Evolutionary conservation across 2,888 invertebrate genomes (phyloP).

Genomic region (Artemia sinica): DNA sequence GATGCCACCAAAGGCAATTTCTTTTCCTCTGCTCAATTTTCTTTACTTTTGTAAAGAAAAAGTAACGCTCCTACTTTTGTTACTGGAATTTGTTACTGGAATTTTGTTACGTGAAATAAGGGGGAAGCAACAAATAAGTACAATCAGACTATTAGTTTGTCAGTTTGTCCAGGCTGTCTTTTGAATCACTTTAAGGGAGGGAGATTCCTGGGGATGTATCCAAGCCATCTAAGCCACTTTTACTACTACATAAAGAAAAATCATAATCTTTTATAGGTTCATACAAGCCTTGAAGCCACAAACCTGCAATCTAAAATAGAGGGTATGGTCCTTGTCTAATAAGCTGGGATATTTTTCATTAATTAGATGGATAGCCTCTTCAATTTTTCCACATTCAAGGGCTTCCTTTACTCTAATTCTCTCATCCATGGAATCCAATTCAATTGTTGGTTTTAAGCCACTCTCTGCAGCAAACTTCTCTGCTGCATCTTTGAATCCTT

Average conservation of each 20-base stretch:
- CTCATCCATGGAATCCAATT: constrained; percentile 70
- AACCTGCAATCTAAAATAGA: constrained; percentile 86
- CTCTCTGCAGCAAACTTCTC: constrained; percentile 90
- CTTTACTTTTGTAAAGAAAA: too few relatives aligned
- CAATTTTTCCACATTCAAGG: constrained; percentile 76
- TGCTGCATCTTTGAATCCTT: constrained; percentile 90
- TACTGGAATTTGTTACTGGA: too few relatives aligned
- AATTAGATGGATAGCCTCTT: constrained; percentile 80
- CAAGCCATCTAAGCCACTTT: neutral
- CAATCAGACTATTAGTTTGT: too few relatives aligned
- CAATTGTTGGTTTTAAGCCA: constrained; percentile 57
- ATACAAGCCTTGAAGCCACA: too few relatives aligned
- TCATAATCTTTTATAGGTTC: constrained; percentile 11
- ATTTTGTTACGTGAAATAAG: too few relatives aligned
- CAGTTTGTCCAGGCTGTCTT: too few relatives aligned
- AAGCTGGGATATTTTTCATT: constrained; percentile 87
- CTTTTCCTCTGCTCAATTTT: too few relatives aligned
- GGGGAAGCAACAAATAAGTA: too few relatives aligned
- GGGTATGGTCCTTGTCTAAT: constrained; percentile 79
- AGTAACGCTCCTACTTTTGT: too few relatives aligned
- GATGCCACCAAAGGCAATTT: too few relatives aligned
- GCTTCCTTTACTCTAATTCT: constrained; percentile 80
- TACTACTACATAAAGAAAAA: constrained; percentile 7
- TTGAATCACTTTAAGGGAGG: too few relatives aligned
- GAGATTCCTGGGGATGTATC: too few relatives aligned